Conservation (phyloP, 2,888 invertebrate species). For the Agonopterix subpropinquella region DNA sequence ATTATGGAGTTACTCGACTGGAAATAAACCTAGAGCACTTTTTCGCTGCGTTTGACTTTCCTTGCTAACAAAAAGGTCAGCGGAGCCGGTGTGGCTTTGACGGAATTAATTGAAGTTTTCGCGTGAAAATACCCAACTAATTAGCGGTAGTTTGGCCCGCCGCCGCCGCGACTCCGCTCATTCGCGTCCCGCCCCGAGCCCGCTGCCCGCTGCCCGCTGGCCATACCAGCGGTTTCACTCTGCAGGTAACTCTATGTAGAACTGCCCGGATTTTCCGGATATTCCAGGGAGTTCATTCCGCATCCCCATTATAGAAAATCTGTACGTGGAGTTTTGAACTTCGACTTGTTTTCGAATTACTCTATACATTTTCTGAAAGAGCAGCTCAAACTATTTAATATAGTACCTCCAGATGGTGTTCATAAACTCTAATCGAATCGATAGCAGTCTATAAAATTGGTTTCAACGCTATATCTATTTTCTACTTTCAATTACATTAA, state of each 20-base stretch:
- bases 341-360: too few species aligned
- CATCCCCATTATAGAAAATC: too few species aligned
- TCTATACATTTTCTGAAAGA: too few species aligned
- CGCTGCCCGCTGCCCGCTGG: conserved; percentile 1
- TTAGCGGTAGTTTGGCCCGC: conserved; percentile 38
- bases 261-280: conserved; percentile 18
- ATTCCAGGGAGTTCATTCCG: conserved; percentile 16
- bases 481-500: conserved; percentile 54
- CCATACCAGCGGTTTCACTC: conserved; percentile 12
- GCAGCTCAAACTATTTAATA: too few species aligned
- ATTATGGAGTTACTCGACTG: not conserved
- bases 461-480: conserved; percentile 23
- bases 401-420: not conserved
- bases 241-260: conserved; percentile 23
- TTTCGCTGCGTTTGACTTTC: conserved; percentile 39
- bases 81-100: conserved; percentile 39
- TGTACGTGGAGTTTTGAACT: too few species aligned
- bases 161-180: not conserved
- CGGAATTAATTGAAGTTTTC: conserved; percentile 61
- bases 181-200: not conserved
- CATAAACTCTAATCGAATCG: not conserved
- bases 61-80: conserved; percentile 19
- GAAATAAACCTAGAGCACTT: conserved; percentile 6
- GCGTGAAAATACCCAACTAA: conserved; percentile 56
- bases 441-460: too few species aligned